Conservation (phyloP, 2,888 invertebrate species). For the Cecidostiba fungosa region DNA sequence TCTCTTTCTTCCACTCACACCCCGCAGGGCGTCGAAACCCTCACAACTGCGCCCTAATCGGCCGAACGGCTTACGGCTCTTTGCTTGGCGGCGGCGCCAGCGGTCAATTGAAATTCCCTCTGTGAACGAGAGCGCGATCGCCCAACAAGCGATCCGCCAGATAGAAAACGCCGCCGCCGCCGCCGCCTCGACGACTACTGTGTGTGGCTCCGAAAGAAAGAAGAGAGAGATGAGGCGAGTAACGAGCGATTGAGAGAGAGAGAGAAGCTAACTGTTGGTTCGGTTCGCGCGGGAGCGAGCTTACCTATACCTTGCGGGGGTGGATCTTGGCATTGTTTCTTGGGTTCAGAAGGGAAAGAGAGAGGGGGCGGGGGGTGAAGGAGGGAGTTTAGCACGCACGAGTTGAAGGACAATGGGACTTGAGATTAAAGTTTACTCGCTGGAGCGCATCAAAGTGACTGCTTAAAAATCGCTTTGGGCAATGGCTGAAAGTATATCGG, state of each 20-base stretch:
- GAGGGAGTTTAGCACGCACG: neutral
- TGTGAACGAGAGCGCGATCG: slow-evolving; percentile 48
- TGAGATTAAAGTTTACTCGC: slow-evolving; percentile 1
- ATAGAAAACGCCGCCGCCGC: slow-evolving; percentile 25
- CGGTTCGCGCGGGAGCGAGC: neutral
- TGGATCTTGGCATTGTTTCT: slow-evolving; percentile 31
- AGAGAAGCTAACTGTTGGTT: slow-evolving; percentile 29
- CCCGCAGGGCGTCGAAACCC: neutral
- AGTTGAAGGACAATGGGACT: slow-evolving; percentile 16
- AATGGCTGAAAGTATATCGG: neutral
- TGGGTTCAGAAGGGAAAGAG: neutral
- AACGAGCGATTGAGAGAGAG: neutral
- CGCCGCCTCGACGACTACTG: too few species aligned
- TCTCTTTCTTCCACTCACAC: neutral
- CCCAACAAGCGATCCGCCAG: slow-evolving; percentile 50
- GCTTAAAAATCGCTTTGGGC: neutral
- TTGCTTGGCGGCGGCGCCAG: slow-evolving; percentile 21
- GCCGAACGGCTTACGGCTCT: slow-evolving; percentile 38
- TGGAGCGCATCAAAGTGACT: neutral
- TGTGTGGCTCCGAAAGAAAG: neutral
- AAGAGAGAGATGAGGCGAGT: neutral
- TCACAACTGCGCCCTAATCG: slow-evolving; percentile 32
- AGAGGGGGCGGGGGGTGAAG: too few species aligned
- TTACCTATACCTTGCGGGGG: neutral
- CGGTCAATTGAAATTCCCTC: slow-evolving; percentile 62